Evolutionary conservation across 2,888 invertebrate species (phyloP).

Genomic region (Tryphoninae sp.): DNA sequence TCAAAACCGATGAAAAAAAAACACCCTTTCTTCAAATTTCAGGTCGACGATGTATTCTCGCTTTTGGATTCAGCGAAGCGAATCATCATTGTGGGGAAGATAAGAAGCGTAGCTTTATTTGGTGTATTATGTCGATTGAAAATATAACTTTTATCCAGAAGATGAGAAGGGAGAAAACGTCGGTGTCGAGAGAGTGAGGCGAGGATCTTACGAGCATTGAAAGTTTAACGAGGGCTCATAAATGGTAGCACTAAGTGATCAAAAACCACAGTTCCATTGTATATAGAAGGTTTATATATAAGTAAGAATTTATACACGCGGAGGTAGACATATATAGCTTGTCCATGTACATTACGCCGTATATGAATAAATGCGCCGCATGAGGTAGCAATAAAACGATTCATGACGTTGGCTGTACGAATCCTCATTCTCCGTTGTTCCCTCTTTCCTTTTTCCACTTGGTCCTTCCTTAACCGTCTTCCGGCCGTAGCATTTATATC

Average conservation of each 20-base stretch:
- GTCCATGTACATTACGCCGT: neutral
- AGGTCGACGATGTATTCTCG: too few species aligned
- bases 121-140: too few species aligned
- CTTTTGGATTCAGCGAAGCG: too few species aligned
- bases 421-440: slow-evolving; percentile 11
- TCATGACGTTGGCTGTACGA: slow-evolving; percentile 41
- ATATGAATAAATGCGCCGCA: slow-evolving; percentile 16
- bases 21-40: too few species aligned
- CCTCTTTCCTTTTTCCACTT: slow-evolving; percentile 18
- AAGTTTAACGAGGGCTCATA: slow-evolving; percentile 17
- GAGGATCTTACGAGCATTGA: slow-evolving; percentile 9
- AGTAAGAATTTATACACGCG: neutral
- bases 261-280: neutral
- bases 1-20: too few species aligned
- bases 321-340: neutral
- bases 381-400: slow-evolving; percentile 46
- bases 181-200: slow-evolving; percentile 2
- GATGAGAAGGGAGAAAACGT: neutral
- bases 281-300: neutral
- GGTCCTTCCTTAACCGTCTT: neutral
- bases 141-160: too few species aligned
- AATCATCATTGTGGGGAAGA: too few species aligned
- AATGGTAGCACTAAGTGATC: slow-evolving; percentile 32
- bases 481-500: slow-evolving; percentile 48
- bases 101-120: too few species aligned